Base-by-base conservation (phyloP, 2,888 invertebrate species). In the Slavum lentiscoides region DNA sequence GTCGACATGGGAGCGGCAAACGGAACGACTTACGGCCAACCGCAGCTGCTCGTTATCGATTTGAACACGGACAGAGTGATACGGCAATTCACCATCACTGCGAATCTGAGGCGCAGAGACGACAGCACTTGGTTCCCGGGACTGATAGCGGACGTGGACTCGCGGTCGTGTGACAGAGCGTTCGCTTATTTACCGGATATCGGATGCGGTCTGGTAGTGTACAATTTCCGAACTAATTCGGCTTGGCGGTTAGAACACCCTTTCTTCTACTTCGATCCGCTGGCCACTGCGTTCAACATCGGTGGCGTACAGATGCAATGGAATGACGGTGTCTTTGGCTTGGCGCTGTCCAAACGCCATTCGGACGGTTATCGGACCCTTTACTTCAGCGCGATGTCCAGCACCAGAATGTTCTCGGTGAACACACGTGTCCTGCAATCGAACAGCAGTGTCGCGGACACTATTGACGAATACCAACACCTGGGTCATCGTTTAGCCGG, bases 121-220 rank as follows among this genome's bases (percentile, higher is more conserved):
- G 89, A 84, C 93, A 93, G 85, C 91, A 94, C 74, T 7, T 94
- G 94, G 86, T 93, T 94, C 83, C 94, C 94, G n/a, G 94, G 93
- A 85, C 93, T 93, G 82, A 93, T 92, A n/a, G 90, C 94, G 3
- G 94, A 95, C 85, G 88, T 93, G 83, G 93, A 93, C 53, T 88
- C 89, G 84, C 89, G 88, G 66, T 89, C 88, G 66, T 94, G 94
- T 85, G 92, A 93, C 5, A 93, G 94, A 85, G 90, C 92, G 0
- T 93, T 89, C 85, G 93, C 93, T 0, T 94, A 94, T 86, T 90
- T 93, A 87, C 92, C 93, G 0, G 94, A 94, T 43, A 67, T 82
- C 2, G 66, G 74, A 23, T 70, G 82, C 8, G 72, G 74, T 19
- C 15, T 94, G 37, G 91, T 94, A 80, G 91, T 91, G 1, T 94